Evolutionary conservation across 2,888 invertebrate species (phyloP).

Genomic region (Tipula lateralis): DNA sequence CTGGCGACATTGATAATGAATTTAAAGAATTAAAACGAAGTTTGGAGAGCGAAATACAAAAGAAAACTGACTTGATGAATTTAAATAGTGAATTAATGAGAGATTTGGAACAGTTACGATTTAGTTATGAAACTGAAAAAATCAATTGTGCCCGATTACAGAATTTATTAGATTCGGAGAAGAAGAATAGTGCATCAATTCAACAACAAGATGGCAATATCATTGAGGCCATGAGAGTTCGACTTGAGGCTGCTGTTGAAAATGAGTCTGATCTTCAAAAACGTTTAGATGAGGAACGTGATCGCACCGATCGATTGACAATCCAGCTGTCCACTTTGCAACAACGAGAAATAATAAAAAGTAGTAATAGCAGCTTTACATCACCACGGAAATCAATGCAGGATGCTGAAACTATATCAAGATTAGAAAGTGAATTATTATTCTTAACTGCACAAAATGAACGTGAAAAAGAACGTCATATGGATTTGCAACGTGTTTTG

Average conservation of each 20-base stretch:
- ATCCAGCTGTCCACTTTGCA: conserved; percentile 47
- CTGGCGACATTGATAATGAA: conserved; percentile 40
- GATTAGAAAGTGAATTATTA: conserved; percentile 52
- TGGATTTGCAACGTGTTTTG: conserved; percentile 49
- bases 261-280: conserved; percentile 61
- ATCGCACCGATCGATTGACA: conserved; percentile 51
- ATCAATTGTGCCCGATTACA: conserved; percentile 55
- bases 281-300: conserved; percentile 54
- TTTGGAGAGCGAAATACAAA: conserved; percentile 44
- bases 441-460: conserved; percentile 53
- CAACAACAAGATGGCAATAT: conserved; percentile 63
- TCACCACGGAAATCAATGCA: conserved; percentile 46
- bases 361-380: conserved; percentile 42
- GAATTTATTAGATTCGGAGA: conserved; percentile 56
- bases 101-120: conserved; percentile 49
- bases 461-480: conserved; percentile 50
- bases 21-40: conserved; percentile 41
- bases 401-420: conserved; percentile 48
- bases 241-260: conserved; percentile 60
- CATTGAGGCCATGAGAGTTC: conserved; percentile 60
- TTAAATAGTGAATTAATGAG: conserved; percentile 32
- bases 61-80: conserved; percentile 39
- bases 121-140: conserved; percentile 51
- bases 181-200: conserved; percentile 53
- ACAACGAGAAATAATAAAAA: conserved; percentile 44